Percentiles rank a stretch among this genome's conserved stretches.
These are phyloP conservation scores for Sciurus vulgaris DNA, from an alignment of 2,797 vertebrate genomes.

Conservation along the genomic window DNA sequence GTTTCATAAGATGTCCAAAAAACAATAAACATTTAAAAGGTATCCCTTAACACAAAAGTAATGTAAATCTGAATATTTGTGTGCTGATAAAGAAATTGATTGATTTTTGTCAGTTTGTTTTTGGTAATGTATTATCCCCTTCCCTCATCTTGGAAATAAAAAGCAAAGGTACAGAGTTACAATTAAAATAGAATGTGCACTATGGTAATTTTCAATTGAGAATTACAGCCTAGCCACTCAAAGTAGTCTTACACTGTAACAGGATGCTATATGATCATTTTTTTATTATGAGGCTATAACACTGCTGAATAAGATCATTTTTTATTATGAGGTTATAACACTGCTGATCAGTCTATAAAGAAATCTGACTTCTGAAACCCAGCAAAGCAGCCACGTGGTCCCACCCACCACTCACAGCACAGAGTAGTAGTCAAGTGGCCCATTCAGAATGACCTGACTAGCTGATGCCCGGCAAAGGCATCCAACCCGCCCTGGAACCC, in stretches of 20 bases:
- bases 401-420: neutral
- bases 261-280: constrained; percentile 6
- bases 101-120: constrained; percentile 32
- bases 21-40: constrained; percentile 10
- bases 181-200: constrained; percentile 10
- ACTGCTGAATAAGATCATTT: neutral
- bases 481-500: neutral
- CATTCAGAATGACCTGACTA: neutral
- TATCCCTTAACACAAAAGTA: constrained; percentile 35
- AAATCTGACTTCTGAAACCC: neutral
- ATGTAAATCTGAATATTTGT: constrained; percentile 1
- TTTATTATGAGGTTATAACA: constrained; percentile 58
- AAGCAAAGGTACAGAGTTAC: constrained; percentile 18
- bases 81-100: neutral
- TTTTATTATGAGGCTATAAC: neutral
- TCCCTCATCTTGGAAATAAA: constrained; percentile 27
- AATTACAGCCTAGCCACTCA: neutral
- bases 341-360: constrained; percentile 26
- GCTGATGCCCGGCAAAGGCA: neutral
- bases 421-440: neutral
- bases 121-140: neutral
- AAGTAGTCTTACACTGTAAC: neutral
- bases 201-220: constrained; percentile 15
- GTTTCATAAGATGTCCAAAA: constrained; percentile 37
- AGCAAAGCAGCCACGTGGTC: neutral